Evolutionary conservation across 2,113 vertebrate genomes (phyloP).

Genomic region (human (Homo sapiens)): GRCh38 chr22:33351001-33351500

Average conservation of each 20-base stretch:
- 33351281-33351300: background rate
- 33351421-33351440: background rate
- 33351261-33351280: background rate
- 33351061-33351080: background rate
- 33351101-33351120: background rate
- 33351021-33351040: too few relatives aligned
- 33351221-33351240: background rate
- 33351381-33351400: background rate
- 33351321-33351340: background rate
- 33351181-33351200: background rate
- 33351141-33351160: fast-evolving
- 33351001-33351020: background rate
- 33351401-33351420: too few relatives aligned
- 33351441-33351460: background rate
- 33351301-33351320: background rate
- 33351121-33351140: fast-evolving
- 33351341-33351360: fast-evolving
- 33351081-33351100: background rate
- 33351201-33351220: background rate
- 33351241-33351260: background rate
- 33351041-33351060: background rate
- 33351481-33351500: background rate
- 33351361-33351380: background rate
- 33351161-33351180: fast-evolving
- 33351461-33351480: background rate